Conservation (phyloP, 1,140 invertebrate species). For the Acromyrmex heyeri region DNA sequence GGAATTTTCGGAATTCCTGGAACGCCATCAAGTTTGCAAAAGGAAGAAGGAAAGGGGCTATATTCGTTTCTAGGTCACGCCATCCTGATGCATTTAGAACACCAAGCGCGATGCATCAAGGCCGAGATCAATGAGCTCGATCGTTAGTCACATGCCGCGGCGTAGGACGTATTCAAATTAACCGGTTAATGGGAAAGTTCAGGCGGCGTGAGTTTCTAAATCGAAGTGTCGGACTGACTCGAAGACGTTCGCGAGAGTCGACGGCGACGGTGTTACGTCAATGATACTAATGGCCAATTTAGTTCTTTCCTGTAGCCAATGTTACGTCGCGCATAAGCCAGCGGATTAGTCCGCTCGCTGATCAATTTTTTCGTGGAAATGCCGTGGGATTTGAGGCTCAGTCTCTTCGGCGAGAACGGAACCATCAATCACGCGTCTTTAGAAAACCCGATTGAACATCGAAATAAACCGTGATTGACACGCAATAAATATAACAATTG, state of each 20-base stretch:
- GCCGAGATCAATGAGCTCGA: constrained; percentile 42
- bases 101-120: constrained; percentile 28
- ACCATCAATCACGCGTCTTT: constrained; percentile 51
- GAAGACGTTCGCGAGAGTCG: constrained; percentile 38
- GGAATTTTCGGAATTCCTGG: background rate
- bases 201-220: constrained; percentile 52
- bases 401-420: background rate
- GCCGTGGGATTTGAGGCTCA: constrained; percentile 22
- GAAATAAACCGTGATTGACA: constrained; percentile 12
- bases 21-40: background rate
- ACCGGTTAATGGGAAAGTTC: constrained; percentile 66
- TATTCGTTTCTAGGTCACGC: constrained; percentile 21
- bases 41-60: background rate
- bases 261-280: constrained; percentile 63
- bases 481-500: constrained; percentile 1
- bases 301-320: constrained; percentile 29
- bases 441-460: constrained; percentile 5
- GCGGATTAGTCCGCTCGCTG: constrained; percentile 27
- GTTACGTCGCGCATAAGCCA: constrained; percentile 52
- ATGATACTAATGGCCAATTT: constrained; percentile 69
- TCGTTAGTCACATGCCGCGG: constrained; percentile 47
- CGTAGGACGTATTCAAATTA: constrained; percentile 66
- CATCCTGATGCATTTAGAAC: constrained; percentile 8
- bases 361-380: constrained; percentile 35
- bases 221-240: constrained; percentile 35